Evolutionary conservation across 2,797 vertebrate genomes (phyloP), one percentile per base, ranked within the genome.

Genomic region (Amazona ochrocephala): DNA sequence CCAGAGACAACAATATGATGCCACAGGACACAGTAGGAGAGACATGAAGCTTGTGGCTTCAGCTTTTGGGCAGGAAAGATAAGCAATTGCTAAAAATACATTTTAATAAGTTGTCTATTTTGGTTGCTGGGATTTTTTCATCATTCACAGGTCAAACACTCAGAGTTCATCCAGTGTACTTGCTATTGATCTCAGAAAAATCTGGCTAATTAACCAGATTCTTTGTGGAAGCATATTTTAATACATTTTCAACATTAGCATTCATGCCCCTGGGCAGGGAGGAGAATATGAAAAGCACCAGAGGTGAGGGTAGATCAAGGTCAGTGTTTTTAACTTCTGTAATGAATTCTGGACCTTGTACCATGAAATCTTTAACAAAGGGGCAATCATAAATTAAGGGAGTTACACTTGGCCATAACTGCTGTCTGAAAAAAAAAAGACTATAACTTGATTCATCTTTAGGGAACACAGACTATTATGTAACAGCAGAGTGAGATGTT

Each of bases 151-250:
- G 65, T 86, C 80, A 96, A 92, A 7, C 3, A 73, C 34, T 93
- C 73, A 87, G 45, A 90, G 41, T 58, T 94, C 86, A 93, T 64
- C 34, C 88, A 94, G 48, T 74, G 32, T 94, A 32, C 51, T 90
- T 94, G 45, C 39, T 95, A 97, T 96, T 94, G 95, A 97, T 97
- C 93, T 95, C 75, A 51, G 60, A 96, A 96, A 95, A 95, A 88
- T 94, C 34, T 88, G 87, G 24, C 58, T 91, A 96, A 93, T 97
- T 96, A 97, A 26, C 48, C 60, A 90, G 77, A 70, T 77, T 91
- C 87, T 93, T 95, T 95, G 80, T 85, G 67, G 73, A 84, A 94
- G 68, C 45, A 89, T 88, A 90, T 90, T 91, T 93, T 91, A 97
- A 88, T 96, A 50, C 48, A 32, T 93, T 95, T 85, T 93, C 92